Evolutionary conservation across 2,113 vertebrate genomes (phyloP).

Genomic region (Erinaceus europaeus): DNA sequence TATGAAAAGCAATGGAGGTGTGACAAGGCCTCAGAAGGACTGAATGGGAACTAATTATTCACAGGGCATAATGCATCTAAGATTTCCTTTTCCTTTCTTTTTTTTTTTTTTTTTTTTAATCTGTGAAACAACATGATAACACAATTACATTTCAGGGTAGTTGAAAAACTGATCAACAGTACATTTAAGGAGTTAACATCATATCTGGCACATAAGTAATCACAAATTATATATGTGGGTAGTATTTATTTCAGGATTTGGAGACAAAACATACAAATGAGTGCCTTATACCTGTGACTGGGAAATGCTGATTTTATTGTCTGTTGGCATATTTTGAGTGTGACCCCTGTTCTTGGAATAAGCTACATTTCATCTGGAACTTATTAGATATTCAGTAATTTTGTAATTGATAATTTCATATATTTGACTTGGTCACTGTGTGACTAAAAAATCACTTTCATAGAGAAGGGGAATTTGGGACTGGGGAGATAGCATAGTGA

Average conservation of each 20-base stretch:
- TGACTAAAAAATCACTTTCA: background rate
- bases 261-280: background rate
- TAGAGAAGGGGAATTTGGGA: too few species aligned
- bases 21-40: too few species aligned
- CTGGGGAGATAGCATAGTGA: too few species aligned
- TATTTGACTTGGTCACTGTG: background rate
- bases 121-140: too few species aligned
- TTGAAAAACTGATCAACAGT: background rate
- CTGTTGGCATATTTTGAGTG: background rate
- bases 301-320: constrained; percentile 17
- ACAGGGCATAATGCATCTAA: background rate
- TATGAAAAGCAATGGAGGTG: too few species aligned
- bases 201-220: background rate
- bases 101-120: background rate
- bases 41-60: background rate
- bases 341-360: constrained; percentile 5
- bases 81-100: background rate
- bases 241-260: background rate
- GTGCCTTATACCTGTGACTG: background rate
- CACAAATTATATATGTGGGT: background rate
- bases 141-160: background rate
- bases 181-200: background rate
- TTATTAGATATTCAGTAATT: background rate
- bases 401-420: too few species aligned
- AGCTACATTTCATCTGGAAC: background rate